Conservation (phyloP, 2,888 invertebrate species). For the Argyresthia goedartella region DNA sequence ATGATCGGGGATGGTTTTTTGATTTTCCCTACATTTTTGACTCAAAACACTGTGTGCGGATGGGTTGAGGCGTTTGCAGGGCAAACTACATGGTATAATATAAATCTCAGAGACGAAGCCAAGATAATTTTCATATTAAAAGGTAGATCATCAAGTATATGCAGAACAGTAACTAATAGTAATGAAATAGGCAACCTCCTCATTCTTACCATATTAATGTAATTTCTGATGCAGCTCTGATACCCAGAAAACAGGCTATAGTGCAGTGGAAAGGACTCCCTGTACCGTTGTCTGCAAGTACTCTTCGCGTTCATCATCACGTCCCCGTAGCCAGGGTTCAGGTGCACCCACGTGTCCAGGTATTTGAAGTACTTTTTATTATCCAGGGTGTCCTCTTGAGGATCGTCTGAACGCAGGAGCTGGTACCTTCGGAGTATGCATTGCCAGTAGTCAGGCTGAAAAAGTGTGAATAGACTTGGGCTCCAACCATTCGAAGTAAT, state of each 20-base stretch:
- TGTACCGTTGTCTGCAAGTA: conserved; percentile 24
- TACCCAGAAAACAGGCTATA: conserved; percentile 26
- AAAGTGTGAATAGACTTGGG: conserved; percentile 9
- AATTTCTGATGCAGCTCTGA: conserved; percentile 32
- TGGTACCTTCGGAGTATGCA: conserved; percentile 36
- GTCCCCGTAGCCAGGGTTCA: conserved; percentile 31
- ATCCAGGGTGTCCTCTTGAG: conserved; percentile 17
- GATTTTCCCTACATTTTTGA: too few relatives aligned
- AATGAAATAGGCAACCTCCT: neutral
- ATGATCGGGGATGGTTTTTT: too few relatives aligned
- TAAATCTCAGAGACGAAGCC: too few relatives aligned
- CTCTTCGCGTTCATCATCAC: conserved; percentile 29
- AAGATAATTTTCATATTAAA: too few relatives aligned
- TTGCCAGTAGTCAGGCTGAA: conserved; percentile 36
- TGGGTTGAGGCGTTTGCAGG: too few relatives aligned
- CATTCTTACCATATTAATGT: conserved; percentile 26
- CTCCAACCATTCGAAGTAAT: conserved; percentile 12
- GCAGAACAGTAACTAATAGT: too few relatives aligned
- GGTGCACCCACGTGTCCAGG: conserved; percentile 35
- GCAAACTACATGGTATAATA: too few relatives aligned
- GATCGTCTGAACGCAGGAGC: conserved; percentile 15
- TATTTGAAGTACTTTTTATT: conserved; percentile 33
- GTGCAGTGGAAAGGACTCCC: conserved; percentile 23
- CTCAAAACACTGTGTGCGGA: too few relatives aligned
- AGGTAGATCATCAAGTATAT: too few relatives aligned